Conservation (phyloP, 2,113 vertebrate genomes). For the Mohoua ochrocephala region DNA sequence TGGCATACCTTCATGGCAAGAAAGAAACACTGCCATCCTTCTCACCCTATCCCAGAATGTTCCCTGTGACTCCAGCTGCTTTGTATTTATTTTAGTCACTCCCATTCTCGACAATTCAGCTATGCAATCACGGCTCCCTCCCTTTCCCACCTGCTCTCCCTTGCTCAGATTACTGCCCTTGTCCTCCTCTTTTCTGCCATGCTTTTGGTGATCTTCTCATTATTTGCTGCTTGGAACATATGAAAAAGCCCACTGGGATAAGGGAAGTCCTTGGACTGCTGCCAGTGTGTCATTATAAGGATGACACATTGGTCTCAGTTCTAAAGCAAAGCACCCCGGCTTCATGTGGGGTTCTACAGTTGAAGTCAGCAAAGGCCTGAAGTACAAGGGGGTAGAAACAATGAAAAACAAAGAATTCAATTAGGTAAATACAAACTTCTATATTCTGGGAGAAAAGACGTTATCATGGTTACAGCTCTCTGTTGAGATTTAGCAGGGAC, state of each 20-base stretch:
- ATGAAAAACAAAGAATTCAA: background rate
- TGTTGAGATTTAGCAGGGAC: background rate
- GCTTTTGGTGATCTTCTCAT: background rate
- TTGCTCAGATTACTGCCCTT: background rate
- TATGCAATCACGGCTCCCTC: background rate
- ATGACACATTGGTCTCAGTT: background rate
- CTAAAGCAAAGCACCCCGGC: background rate
- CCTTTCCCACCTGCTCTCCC: background rate
- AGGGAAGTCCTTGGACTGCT: background rate
- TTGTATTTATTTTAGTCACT: background rate
- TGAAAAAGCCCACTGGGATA: background rate
- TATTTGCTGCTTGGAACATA: background rate
- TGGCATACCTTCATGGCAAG: background rate
- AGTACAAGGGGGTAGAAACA: background rate
- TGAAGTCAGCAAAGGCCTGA: background rate
- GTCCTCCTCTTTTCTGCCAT: background rate
- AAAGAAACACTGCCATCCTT: background rate
- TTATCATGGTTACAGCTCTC: background rate
- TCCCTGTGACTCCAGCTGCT: background rate
- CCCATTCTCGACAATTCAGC: background rate
- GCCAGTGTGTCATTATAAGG: background rate
- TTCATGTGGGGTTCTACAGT: background rate
- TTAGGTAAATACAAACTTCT: background rate
- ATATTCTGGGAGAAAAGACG: background rate
- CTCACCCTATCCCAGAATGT: background rate